Base-by-base conservation (phyloP, 2,888 invertebrate species). In the Gasteruption jaculator region DNA sequence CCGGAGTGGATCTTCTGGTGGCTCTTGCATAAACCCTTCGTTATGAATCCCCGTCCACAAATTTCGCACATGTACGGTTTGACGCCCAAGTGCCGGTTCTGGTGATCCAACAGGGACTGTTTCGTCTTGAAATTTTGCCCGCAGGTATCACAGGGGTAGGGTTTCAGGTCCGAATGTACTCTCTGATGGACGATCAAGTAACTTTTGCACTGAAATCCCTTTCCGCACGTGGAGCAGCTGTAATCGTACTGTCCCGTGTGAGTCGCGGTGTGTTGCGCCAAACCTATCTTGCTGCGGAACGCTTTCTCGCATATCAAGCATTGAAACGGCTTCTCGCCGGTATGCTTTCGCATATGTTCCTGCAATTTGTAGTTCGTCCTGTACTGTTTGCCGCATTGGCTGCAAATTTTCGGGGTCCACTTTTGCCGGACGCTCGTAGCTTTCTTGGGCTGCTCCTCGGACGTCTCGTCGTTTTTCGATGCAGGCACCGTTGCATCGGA, bases 131-230 rank as follows among this genome's bases (percentile, higher is more conserved):
- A 79, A 57, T 74, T 74, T 41, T 76, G 74, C 1, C 74, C 74
- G 51, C 80, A 80, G 0, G 75, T 78, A 2, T 71, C 72, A 53
- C 80, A 80, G 1, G 76, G 74, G 52, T 74, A 80, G 0, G 78
- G 78, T 54, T 79, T 79, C 4, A 75, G 50, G 48, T 78, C 76
- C 1, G 78, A 78, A 61, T 80, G 80, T 0, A 78, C 78, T 37
- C 78, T 68, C 57, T 80, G 79, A 57, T 80, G 80, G 2, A 79
- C 78, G 46, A 76, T 76, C 18, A 80, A 63, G 52, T 79, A 80
- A 52, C 78, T 79, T 52, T 76, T 76, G 53, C 78, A 78, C 44
- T 79, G 77, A 50, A 80, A 80, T 10, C 79, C 79, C 64, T 80
- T 80, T 2, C 79, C 78, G 50, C 80, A 80, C 0, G 76, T 76